Evolutionary conservation across 2,797 vertebrate genomes (phyloP).

Genomic region (Phoxinus dragarum): DNA sequence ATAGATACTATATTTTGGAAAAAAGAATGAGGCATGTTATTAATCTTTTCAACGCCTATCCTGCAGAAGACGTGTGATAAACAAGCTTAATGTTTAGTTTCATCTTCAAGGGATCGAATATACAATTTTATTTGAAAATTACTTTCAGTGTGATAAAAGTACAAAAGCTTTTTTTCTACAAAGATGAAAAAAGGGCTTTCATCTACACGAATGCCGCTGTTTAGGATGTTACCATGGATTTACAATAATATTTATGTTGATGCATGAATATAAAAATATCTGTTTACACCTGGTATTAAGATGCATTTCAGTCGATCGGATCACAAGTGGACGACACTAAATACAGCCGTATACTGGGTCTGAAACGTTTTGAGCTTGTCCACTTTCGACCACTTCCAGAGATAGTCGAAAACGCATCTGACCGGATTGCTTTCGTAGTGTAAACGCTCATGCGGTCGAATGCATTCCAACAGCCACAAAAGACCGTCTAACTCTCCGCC

Average conservation of each 20-base stretch:
- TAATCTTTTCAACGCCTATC: neutral
- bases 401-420: rapidly evolving
- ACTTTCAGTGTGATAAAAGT: neutral
- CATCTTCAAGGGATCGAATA: neutral
- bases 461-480: no score
- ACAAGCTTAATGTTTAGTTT: neutral
- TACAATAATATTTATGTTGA: neutral
- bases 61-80: neutral
- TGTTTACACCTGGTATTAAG: no score
- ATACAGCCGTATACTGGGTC: no score
- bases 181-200: neutral
- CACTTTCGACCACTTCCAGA: no score
- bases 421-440: no score
- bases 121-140: constrained; percentile 3
- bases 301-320: no score
- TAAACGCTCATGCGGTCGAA: no score
- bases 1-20: neutral
- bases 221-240: neutral
- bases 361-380: no score
- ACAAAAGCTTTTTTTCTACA: neutral
- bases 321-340: no score
- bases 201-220: neutral
- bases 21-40: neutral
- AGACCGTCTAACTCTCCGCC: no score
- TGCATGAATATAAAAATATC: no score